Evolutionary conservation across 2,888 invertebrate species (phyloP), one percentile per base, ranked within the genome.

Genomic region (Conomelus anceps): DNA sequence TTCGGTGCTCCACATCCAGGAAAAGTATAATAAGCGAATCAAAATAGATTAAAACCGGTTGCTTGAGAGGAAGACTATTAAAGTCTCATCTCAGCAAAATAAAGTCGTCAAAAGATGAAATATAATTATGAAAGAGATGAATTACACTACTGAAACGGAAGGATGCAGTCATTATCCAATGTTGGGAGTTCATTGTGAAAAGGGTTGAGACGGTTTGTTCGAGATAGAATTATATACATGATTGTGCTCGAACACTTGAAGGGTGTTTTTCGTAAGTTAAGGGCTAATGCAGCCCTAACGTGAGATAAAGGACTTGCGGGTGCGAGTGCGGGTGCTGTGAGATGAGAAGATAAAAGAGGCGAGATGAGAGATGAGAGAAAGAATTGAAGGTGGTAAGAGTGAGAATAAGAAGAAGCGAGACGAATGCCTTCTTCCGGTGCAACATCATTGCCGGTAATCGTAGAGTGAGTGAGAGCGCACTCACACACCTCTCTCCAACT

Each of bases 351-450:
- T 63, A n/a, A n/a, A 63, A 63, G 63, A 86, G 26, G 26, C n/a
- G 26, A 86, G 86, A 86, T 86, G 26, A 86, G 26, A 86, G 86
- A 86, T 86, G 26, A 86, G 29, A 86, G 86, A 86, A 86, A 86
- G 86, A 23, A 86, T 20, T 26, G 29, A 22, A 86, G 29, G 86
- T 22, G 29, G 86, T 22, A 86, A 29, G 20, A 84, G 85, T 22
- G 24, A 22, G 24, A 85, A 85, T 23, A 85, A 85, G 85, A 22
- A 86, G 86, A 86, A 86, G 86, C 86, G 86, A 24, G 29, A 26
- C 86, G 86, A 86, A 86, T 86, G n/a, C 24, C 24, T 23, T 86
- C 86, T 86, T 86, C 86, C 86, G 86, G 86, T 86, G 86, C 86
- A 26, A 29, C 86, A 86, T 86, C 86, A 86, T 29, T 86, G 26